These are phyloP conservation scores for Calameuta idolon DNA, from an alignment of 2,888 invertebrate species.

Conservation along the genomic window DNA sequence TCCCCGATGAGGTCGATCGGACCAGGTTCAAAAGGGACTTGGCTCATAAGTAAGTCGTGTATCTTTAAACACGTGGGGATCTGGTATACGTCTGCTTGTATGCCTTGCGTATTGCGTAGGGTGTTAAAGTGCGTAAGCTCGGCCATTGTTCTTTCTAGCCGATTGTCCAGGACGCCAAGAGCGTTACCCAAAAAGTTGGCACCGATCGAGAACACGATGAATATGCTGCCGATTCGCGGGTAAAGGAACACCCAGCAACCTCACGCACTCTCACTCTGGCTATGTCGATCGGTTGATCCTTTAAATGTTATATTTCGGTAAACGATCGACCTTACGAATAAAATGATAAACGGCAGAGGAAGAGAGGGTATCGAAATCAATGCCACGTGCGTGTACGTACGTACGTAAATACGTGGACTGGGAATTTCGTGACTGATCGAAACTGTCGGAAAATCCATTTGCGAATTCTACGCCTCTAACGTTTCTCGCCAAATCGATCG, in stretches of 20 bases:
- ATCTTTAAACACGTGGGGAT: background rate
- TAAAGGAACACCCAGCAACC: slow-evolving; percentile 36
- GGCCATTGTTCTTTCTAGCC: slow-evolving; percentile 54
- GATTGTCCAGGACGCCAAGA: slow-evolving; percentile 48
- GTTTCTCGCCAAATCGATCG: background rate
- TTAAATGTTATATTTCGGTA: background rate
- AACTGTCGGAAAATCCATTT: background rate
- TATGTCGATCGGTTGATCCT: background rate
- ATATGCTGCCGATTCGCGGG: slow-evolving; percentile 55
- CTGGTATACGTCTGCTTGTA: background rate
- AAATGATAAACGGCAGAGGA: background rate
- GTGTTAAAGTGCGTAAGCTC: slow-evolving; percentile 30
- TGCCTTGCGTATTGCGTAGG: background rate
- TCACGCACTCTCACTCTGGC: background rate
- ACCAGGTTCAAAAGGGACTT: slow-evolving; percentile 30
- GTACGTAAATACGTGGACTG: background rate
- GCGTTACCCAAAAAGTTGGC: slow-evolving; percentile 60
- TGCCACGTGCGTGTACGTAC: background rate
- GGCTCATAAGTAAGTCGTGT: slow-evolving; percentile 39
- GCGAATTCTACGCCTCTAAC: background rate
- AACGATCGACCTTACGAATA: background rate
- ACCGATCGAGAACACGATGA: slow-evolving; percentile 55
- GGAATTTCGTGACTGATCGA: background rate
- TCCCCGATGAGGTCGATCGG: slow-evolving; percentile 32
- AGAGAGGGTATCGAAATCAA: background rate